Conservation (phyloP, 2,797 vertebrate species). For the Cryptoprocta ferox region DNA sequence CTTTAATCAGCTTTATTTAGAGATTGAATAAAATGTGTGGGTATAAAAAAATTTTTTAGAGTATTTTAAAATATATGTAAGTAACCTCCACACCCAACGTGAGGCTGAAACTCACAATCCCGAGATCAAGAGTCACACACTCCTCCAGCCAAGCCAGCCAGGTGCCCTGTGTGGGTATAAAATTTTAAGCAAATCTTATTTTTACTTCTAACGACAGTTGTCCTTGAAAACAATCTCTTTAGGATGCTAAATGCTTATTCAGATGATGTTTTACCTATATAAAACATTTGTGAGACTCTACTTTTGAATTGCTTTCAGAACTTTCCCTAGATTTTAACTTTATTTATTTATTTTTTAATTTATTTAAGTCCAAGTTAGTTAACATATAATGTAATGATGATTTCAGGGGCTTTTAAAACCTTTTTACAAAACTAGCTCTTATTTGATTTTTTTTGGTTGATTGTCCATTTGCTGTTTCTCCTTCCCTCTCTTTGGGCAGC, state of each 20-base stretch:
- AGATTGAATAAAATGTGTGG: not conserved
- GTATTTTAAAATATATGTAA: no score
- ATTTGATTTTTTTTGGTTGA: not conserved
- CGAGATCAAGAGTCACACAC: no score
- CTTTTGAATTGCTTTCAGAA: slow-evolving; percentile 36
- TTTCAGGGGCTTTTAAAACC: no score
- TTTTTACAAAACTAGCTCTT: not conserved
- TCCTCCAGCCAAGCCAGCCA: no score
- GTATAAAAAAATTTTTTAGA: not conserved
- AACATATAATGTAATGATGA: no score
- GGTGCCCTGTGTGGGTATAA: not conserved
- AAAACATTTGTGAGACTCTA: not conserved
- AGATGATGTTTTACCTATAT: not conserved
- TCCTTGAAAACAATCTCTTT: slow-evolving; percentile 16
- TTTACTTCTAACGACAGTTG: slow-evolving; percentile 39
- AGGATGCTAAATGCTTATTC: not conserved
- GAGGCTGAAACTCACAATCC: no score
- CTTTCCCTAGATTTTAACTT: not conserved
- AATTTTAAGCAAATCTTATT: slow-evolving; percentile 38
- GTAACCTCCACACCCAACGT: no score
- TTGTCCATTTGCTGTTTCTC: not conserved
- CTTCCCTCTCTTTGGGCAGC: not conserved
- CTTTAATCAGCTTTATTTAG: not conserved
- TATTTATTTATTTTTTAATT: no score
- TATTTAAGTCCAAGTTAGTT: no score